phyloP scores from a whole-genome alignment of 2,888 invertebrate genomes.

The Dichetophora obliterata region DNA sequence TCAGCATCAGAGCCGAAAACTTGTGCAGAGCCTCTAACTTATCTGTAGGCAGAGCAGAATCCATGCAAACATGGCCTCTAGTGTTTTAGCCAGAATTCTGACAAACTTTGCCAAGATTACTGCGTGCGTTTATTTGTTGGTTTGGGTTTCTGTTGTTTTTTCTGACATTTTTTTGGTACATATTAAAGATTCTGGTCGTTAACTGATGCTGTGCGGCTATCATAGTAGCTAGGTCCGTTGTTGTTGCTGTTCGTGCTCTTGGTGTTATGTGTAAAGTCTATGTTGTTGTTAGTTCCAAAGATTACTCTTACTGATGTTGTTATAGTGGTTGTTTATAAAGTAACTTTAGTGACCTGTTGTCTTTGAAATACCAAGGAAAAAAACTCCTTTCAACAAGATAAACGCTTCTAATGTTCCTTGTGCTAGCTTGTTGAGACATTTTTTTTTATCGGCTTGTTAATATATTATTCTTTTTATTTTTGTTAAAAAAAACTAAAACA shows the following conservation, averaged over 20 bases:
- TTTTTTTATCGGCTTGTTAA: neutral
- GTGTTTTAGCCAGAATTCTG: neutral
- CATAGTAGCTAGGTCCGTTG: neutral
- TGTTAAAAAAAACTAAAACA: neutral
- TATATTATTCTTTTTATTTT: neutral
- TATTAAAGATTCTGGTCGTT: conserved; percentile 3
- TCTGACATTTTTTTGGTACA: neutral
- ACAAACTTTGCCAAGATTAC: conserved; percentile 5
- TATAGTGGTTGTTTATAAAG: neutral
- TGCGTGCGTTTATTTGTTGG: neutral
- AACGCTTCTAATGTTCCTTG: conserved; percentile 8
- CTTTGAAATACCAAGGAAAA: neutral
- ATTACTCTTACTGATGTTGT: neutral
- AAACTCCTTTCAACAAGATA: neutral
- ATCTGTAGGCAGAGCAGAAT: neutral
- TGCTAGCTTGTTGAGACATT: neutral
- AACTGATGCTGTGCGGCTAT: conserved; percentile 3
- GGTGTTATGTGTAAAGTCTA: neutral
- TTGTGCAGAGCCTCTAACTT: neutral
- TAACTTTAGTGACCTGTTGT: conserved; percentile 13
- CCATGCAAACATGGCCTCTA: neutral
- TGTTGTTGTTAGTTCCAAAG: neutral
- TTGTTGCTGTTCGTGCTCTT: neutral
- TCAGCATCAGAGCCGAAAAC: neutral
- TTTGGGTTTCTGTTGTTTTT: neutral